A percentile compares a stretch with the other conserved stretches of the same genome.
Conservation (phyloP, 2,113 vertebrate genomes). For the Todiramphus saurophagus region DNA sequence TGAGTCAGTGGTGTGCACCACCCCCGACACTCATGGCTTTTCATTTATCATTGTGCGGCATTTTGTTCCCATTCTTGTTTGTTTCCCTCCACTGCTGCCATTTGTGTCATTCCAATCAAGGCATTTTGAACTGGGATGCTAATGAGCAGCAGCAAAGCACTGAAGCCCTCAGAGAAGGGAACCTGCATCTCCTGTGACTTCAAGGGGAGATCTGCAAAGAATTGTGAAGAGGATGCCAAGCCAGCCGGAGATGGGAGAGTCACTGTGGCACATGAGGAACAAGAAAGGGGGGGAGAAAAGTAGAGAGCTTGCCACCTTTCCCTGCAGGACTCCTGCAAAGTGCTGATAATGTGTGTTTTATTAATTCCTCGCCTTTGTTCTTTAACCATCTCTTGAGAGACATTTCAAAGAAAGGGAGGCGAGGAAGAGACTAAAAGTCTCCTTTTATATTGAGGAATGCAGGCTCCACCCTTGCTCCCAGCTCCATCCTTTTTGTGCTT, state of each 20-base stretch:
- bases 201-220: not conserved
- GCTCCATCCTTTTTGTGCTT: constrained; percentile 60
- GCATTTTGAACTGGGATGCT: not conserved
- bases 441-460: constrained; percentile 64
- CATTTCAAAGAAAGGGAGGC: constrained; percentile 63
- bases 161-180: not conserved
- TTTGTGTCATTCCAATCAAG: not conserved
- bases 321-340: constrained; percentile 51
- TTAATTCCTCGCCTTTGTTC: constrained; percentile 56
- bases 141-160: not conserved
- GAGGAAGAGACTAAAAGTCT: constrained; percentile 65
- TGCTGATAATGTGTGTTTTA: constrained; percentile 55
- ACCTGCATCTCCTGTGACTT: not conserved
- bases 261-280: constrained; percentile 9
- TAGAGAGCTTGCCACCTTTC: constrained; percentile 25
- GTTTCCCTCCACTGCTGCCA: not conserved
- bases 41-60: not conserved
- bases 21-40: not conserved
- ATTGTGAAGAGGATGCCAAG: not conserved
- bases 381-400: constrained; percentile 65
- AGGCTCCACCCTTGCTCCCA: constrained; percentile 65
- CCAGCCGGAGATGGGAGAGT: not conserved
- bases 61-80: not conserved
- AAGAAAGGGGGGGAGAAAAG: constrained; percentile 3
- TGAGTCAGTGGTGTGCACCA: not conserved